phyloP scores from a whole-genome alignment of 1,140 invertebrate species.

The Meloidogyne hapla region DNA sequence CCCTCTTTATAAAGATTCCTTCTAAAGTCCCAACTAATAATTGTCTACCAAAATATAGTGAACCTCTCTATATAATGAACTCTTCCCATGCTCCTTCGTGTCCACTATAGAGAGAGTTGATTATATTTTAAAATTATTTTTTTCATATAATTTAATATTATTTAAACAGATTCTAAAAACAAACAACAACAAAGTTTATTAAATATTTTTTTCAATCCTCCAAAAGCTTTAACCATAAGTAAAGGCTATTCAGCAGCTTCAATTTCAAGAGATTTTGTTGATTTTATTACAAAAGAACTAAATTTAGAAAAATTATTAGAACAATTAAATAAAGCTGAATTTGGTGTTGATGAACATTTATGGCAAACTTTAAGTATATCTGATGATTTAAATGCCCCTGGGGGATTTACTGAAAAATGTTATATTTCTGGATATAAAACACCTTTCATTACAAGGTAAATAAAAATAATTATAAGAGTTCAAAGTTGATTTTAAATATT shows the following conservation, averaged over 20 bases:
- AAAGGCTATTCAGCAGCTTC: constrained; percentile 18
- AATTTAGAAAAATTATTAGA: constrained; percentile 23
- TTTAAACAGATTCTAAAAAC: constrained; percentile 7
- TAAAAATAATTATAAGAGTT: neutral
- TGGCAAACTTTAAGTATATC: constrained; percentile 6
- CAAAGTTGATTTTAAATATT: too few relatives aligned
- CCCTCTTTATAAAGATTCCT: too few relatives aligned
- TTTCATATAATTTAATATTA: neutral
- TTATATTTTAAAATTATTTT: too few relatives aligned
- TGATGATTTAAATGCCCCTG: constrained; percentile 27
- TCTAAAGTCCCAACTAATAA: too few relatives aligned
- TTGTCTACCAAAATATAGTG: too few relatives aligned
- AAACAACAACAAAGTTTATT: neutral
- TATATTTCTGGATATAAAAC: constrained; percentile 4
- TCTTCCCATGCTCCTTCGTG: too few relatives aligned
- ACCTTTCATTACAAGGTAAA: neutral
- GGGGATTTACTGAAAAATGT: constrained; percentile 31
- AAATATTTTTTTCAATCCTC: neutral
- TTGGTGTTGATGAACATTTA: constrained; percentile 30
- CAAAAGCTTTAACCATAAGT: constrained; percentile 2
- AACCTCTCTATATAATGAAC: too few relatives aligned
- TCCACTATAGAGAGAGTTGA: too few relatives aligned
- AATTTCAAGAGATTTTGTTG: constrained; percentile 17
- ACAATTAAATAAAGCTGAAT: constrained; percentile 21
- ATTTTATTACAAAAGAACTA: constrained; percentile 30